phyloP scores from a whole-genome alignment of 2,113 vertebrate genomes.

The Noctilio leporinus region DNA sequence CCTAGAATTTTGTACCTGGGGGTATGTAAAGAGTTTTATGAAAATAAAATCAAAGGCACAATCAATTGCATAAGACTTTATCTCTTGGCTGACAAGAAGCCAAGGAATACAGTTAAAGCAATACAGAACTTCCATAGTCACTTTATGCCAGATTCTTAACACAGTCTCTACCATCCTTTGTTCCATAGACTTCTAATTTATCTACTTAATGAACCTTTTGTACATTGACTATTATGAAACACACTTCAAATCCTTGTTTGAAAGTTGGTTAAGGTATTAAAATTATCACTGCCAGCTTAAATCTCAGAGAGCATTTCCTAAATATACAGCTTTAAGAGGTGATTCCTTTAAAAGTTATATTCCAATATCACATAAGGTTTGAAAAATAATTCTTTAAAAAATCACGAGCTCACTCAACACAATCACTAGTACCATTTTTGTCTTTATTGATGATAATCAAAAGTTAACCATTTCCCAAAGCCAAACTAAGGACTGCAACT shows the following conservation, averaged over 20 bases:
- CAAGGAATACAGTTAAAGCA: slow-evolving; percentile 31
- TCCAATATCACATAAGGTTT: background rate
- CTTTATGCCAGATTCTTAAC: background rate
- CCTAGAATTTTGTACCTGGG: background rate
- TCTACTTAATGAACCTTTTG: background rate
- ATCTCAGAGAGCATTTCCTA: background rate
- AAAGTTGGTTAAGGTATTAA: slow-evolving; percentile 12
- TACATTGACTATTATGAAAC: background rate
- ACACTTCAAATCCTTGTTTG: slow-evolving; percentile 27
- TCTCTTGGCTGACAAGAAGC: background rate
- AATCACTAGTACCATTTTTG: background rate
- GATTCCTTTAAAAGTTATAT: background rate
- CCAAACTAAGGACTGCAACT: background rate
- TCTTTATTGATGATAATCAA: background rate
- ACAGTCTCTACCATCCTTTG: background rate
- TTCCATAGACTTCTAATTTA: background rate
- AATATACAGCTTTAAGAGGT: background rate
- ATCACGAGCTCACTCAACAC: background rate
- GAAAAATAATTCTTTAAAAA: background rate
- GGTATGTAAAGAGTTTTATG: background rate
- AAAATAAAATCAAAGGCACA: slow-evolving; percentile 26
- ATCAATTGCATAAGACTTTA: background rate
- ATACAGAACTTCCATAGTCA: background rate
- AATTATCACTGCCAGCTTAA: background rate
- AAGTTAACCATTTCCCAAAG: background rate